These are phyloP conservation scores for Rhombomys opimus DNA, from an alignment of 2,113 vertebrate genomes.

Conservation along the genomic window DNA sequence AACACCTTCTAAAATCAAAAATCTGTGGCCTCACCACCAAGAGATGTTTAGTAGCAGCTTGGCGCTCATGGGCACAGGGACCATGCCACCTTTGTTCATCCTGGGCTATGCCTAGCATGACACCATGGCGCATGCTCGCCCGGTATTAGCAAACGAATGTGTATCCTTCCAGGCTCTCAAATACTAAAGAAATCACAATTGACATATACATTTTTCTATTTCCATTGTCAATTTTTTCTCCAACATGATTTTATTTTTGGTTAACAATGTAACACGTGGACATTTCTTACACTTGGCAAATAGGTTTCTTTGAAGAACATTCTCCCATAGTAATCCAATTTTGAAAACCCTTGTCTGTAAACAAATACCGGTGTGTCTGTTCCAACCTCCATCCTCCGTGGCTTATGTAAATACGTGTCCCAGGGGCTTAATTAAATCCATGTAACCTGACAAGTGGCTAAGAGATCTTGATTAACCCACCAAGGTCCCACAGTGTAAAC, in stretches of 20 bases:
- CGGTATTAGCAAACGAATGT: neutral
- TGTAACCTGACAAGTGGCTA: constrained; percentile 20
- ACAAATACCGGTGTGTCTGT: neutral
- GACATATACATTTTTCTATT: neutral
- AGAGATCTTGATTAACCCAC: constrained; percentile 28
- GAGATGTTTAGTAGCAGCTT: neutral
- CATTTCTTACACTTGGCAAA: neutral
- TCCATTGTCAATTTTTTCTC: neutral
- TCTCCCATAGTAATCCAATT: constrained; percentile 31
- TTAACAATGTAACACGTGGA: neutral
- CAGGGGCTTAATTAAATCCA: constrained; percentile 18
- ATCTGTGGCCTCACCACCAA: neutral
- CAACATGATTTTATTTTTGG: constrained; percentile 20
- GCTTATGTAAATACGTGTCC: constrained; percentile 15
- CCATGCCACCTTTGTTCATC: too few relatives aligned
- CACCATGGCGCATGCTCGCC: neutral
- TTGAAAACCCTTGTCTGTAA: constrained; percentile 27
- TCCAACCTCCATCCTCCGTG: neutral
- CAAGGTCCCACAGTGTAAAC: constrained; percentile 25
- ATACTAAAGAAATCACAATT: neutral
- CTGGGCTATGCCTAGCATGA: neutral
- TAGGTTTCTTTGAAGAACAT: neutral
- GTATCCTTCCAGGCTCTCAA: neutral
- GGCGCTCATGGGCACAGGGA: neutral
- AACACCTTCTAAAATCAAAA: neutral